These are phyloP conservation scores for Nipponacmea schrenckii DNA, from an alignment of 2,888 invertebrate species.

Conservation along the genomic window DNA sequence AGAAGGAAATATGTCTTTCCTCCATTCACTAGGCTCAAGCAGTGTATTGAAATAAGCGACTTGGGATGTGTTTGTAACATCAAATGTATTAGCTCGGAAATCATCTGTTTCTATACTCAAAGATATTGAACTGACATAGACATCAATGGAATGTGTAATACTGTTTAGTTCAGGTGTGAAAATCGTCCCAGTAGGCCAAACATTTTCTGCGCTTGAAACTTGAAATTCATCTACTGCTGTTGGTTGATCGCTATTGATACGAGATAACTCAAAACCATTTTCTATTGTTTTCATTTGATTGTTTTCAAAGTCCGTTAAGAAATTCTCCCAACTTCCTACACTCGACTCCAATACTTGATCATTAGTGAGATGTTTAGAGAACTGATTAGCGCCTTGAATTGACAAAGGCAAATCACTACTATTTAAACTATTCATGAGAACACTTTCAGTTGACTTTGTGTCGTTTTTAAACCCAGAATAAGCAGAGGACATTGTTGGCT, in stretches of 20 bases:
- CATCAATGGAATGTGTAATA: background rate
- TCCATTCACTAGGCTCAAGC: background rate
- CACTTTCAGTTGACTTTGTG: constrained; percentile 1
- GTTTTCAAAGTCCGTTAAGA: background rate
- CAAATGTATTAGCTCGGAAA: too few species aligned
- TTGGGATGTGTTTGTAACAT: too few species aligned
- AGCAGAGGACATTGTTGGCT: constrained; percentile 1
- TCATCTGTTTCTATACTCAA: too few species aligned
- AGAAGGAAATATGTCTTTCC: background rate
- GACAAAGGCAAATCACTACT: background rate
- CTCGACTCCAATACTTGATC: background rate
- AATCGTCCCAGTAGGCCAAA: background rate
- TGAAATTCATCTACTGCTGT: background rate
- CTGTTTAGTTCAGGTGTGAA: background rate
- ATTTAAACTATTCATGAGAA: background rate
- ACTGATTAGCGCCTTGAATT: background rate
- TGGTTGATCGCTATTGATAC: background rate
- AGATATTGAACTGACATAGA: too few species aligned
- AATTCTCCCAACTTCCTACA: background rate
- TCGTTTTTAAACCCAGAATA: background rate
- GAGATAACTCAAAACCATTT: background rate
- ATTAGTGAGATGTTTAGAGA: background rate
- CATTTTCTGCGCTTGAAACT: background rate
- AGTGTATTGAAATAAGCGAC: too few species aligned
- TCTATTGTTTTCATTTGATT: background rate